phyloP scores from a whole-genome alignment of 2,113 vertebrate genomes.

The Percina caprodes region DNA sequence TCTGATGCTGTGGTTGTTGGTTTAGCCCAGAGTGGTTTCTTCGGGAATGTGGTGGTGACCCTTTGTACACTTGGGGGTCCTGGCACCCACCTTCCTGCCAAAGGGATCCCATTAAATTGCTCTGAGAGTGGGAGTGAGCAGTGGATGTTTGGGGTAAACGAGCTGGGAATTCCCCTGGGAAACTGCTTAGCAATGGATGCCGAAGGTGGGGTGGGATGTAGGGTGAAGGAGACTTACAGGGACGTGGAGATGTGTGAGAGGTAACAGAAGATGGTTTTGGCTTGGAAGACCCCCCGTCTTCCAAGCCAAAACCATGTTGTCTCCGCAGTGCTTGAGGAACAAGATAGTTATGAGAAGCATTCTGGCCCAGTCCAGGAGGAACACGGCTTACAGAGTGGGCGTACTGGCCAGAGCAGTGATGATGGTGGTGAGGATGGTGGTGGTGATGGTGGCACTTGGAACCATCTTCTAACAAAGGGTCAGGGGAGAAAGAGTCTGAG shows the following conservation, averaged over 20 bases:
- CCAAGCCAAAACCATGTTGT: slow-evolving; percentile 83
- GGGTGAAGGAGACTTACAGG: slow-evolving; percentile 83
- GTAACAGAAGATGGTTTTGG: slow-evolving; percentile 51
- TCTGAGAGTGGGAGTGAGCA: slow-evolving; percentile 73
- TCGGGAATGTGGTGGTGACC: slow-evolving; percentile 81
- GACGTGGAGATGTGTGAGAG: slow-evolving; percentile 63
- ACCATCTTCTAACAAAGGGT: slow-evolving; percentile 88
- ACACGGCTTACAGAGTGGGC: slow-evolving; percentile 76
- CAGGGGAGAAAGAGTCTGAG: slow-evolving; percentile 91
- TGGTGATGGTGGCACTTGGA: slow-evolving; percentile 89
- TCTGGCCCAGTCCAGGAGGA: slow-evolving; percentile 81
- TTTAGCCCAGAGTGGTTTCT: slow-evolving; percentile 82
- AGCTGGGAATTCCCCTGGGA: slow-evolving; percentile 84
- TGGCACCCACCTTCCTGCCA: slow-evolving; percentile 86
- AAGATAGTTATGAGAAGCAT: slow-evolving; percentile 70
- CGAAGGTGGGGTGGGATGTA: slow-evolving; percentile 86
- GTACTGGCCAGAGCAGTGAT: slow-evolving; percentile 67
- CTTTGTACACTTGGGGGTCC: slow-evolving; percentile 87
- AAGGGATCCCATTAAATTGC: slow-evolving; percentile 79
- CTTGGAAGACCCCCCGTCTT: slow-evolving; percentile 70
- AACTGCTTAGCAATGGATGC: slow-evolving; percentile 81
- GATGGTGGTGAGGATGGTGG: slow-evolving; percentile 85
- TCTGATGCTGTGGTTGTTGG: slow-evolving; percentile 81
- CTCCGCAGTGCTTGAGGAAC: slow-evolving; percentile 83
- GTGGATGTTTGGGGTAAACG: slow-evolving; percentile 59